Percentiles rank a stretch among this genome's conserved stretches.
These are phyloP conservation scores for Mantis religiosa DNA, from an alignment of 2,888 invertebrate species.

Conservation along the genomic window DNA sequence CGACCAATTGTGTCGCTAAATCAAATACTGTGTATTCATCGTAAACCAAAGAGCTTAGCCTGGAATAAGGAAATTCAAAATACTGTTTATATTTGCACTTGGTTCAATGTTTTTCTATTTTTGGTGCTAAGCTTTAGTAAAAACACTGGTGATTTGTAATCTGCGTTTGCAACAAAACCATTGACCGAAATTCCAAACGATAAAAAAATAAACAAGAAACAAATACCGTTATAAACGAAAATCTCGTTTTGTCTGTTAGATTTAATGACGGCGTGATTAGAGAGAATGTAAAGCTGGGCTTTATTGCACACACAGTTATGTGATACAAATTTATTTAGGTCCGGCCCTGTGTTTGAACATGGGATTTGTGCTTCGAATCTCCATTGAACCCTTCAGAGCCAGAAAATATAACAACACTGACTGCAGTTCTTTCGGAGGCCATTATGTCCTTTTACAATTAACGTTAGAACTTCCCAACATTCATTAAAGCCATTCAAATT, in stretches of 20 bases:
- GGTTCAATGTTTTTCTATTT: not conserved
- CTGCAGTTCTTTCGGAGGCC: too few species aligned
- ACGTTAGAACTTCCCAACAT: too few species aligned
- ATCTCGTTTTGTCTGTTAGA: not conserved
- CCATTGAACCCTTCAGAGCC: too few species aligned
- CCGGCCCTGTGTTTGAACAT: not conserved
- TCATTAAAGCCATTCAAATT: too few species aligned
- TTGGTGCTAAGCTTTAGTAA: too few species aligned
- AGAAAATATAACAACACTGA: too few species aligned
- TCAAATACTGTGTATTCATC: not conserved
- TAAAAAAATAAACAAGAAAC: not conserved
- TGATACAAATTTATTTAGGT: not conserved
- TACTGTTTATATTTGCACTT: not conserved
- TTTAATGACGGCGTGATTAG: not conserved
- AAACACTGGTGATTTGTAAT: too few species aligned
- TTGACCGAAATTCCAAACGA: not conserved
- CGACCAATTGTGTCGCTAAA: not conserved
- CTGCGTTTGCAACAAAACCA: not conserved
- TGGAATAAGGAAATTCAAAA: not conserved
- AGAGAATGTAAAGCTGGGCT: not conserved
- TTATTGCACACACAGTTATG: not conserved
- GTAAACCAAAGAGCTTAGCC: not conserved
- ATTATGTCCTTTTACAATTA: too few species aligned
- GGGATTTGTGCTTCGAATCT: not conserved
- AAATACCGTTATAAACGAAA: not conserved